A percentile compares a stretch with the other conserved stretches of the same genome.
Evolutionary conservation across 1,140 invertebrate species (phyloP).

Genomic region (Helicorthomorpha holstii): DNA sequence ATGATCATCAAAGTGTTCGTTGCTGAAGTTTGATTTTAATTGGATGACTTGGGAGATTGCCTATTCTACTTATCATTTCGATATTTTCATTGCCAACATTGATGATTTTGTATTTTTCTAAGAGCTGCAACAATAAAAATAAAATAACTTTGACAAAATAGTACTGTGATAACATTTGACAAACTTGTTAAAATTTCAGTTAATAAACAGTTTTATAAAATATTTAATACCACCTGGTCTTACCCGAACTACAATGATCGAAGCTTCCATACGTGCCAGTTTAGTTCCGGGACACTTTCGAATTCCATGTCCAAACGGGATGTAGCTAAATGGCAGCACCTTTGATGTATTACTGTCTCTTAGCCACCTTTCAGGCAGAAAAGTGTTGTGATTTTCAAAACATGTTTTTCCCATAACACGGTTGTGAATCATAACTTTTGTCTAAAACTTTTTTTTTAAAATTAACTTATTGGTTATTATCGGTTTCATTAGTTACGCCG

Average conservation of each 20-base stretch:
- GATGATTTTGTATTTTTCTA: too few species aligned
- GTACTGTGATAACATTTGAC: too few species aligned
- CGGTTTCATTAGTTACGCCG: conserved; percentile 37
- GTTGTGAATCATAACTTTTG: conserved; percentile 36
- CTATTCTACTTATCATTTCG: too few species aligned
- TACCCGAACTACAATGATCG: conserved; percentile 57
- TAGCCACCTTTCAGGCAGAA: conserved; percentile 62
- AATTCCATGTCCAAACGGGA: conserved; percentile 79
- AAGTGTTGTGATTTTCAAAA: conserved; percentile 45
- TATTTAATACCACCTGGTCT: too few species aligned
- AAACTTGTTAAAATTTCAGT: too few species aligned
- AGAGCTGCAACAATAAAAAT: too few species aligned
- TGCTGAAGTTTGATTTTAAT: too few species aligned
- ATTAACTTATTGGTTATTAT: conserved; percentile 6
- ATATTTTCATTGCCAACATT: too few species aligned
- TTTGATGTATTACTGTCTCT: conserved; percentile 29
- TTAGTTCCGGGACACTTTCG: conserved; percentile 70
- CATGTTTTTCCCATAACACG: conserved; percentile 45
- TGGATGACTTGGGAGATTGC: too few species aligned
- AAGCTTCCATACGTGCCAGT: conserved; percentile 74
- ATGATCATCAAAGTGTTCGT: too few species aligned
- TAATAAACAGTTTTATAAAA: too few species aligned
- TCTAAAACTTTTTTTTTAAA: conserved; percentile 39
- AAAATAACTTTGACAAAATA: too few species aligned
- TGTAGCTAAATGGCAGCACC: conserved; percentile 58